A percentile compares a stretch with the other conserved stretches of the same genome.
Evolutionary conservation across 2,888 invertebrate species (phyloP).

Genomic region (Euplexia lucipara): DNA sequence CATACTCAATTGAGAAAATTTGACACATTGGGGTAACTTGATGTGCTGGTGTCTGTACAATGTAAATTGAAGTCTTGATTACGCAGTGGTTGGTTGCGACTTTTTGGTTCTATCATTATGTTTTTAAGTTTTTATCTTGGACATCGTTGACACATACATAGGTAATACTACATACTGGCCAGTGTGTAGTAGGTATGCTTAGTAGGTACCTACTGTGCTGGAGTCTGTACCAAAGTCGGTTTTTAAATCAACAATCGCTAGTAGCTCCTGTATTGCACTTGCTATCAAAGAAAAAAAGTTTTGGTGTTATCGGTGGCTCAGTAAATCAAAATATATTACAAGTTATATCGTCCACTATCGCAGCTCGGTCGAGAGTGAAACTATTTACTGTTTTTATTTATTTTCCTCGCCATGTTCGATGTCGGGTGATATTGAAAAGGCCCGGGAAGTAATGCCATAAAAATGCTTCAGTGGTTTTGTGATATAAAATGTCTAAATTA

Average conservation of each 20-base stretch:
- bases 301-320: conserved; percentile 63
- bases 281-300: conserved; percentile 53
- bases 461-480: conserved; percentile 21
- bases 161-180: too few species aligned
- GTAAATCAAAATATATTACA: conserved; percentile 72
- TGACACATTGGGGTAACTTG: too few species aligned
- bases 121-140: too few species aligned
- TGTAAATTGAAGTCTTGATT: too few species aligned
- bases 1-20: too few species aligned
- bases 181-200: too few species aligned
- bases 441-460: conserved; percentile 9
- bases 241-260: conserved; percentile 31
- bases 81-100: too few species aligned
- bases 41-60: too few species aligned
- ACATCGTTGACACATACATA: too few species aligned
- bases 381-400: conserved; percentile 57
- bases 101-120: too few species aligned
- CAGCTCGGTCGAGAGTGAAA: conserved; percentile 44
- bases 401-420: conserved; percentile 40
- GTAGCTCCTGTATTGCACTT: background rate
- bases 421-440: conserved; percentile 45
- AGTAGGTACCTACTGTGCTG: too few species aligned
- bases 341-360: conserved; percentile 60
- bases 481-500: background rate
- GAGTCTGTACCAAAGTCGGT: too few species aligned